A percentile compares a stretch with the other conserved stretches of the same genome.
phyloP scores from a whole-genome alignment of 2,888 invertebrate genomes.

The Eilema caniola region DNA sequence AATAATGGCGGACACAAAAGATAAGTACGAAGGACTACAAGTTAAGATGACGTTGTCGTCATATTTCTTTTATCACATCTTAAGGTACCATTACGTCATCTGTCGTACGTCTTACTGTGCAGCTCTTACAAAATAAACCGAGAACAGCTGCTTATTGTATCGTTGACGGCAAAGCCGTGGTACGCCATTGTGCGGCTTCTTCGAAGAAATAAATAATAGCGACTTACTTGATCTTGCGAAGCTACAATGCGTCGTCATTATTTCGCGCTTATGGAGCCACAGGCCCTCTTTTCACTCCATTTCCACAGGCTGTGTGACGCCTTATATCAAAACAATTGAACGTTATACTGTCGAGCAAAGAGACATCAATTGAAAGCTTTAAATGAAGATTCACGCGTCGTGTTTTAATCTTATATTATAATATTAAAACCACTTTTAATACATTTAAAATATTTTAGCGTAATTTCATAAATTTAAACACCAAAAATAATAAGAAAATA shows the following conservation, averaged over 20 bases:
- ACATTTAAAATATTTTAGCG: background rate
- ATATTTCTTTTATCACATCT: conserved; percentile 65
- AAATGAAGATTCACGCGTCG: background rate
- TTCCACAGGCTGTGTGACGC: conserved; percentile 49
- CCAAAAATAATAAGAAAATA: no score
- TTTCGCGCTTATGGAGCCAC: conserved; percentile 70
- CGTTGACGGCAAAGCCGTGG: conserved; percentile 79
- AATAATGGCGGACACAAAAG: conserved; percentile 64
- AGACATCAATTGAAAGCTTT: background rate
- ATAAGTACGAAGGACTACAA: conserved; percentile 63
- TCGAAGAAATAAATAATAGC: conserved; percentile 81
- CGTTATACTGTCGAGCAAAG: conserved; percentile 35
- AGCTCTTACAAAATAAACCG: conserved; percentile 72
- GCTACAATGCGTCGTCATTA: conserved; percentile 81
- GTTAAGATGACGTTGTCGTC: conserved; percentile 58
- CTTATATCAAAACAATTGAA: conserved; percentile 61
- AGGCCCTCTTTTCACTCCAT: conserved; percentile 63
- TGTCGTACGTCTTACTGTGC: conserved; percentile 69
- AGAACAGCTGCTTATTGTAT: conserved; percentile 81
- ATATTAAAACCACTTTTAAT: background rate
- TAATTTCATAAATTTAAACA: no score
- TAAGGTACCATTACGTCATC: conserved; percentile 73
- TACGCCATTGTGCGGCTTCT: conserved; percentile 75
- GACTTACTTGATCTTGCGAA: conserved; percentile 79
- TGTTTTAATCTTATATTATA: background rate